These are phyloP conservation scores for Tympanuchus pallidicinctus DNA, from an alignment of 2,113 vertebrate genomes.

Conservation along the genomic window DNA sequence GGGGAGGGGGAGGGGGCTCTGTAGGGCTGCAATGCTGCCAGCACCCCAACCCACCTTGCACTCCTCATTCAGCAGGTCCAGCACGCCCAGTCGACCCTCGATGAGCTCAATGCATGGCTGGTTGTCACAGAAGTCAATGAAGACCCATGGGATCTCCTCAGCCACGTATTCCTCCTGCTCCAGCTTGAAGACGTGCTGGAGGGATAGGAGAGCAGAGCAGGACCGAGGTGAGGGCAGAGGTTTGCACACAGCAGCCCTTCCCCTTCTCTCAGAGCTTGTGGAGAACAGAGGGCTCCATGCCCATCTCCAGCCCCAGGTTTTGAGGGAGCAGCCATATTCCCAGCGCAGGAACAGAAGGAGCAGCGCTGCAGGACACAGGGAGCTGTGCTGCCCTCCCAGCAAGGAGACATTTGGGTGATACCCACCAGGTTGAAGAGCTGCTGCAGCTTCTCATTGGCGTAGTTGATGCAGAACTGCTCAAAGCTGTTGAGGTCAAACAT, in stretches of 20 bases:
- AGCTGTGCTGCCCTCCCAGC: not conserved
- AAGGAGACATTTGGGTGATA: not conserved
- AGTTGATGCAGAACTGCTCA: slow-evolving; percentile 92
- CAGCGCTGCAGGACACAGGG: accelerated
- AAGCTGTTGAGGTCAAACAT: slow-evolving; percentile 86
- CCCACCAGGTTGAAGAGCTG: slow-evolving; percentile 87
- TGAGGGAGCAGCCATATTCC: not conserved
- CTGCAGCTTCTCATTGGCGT: slow-evolving; percentile 89
- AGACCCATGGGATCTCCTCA: slow-evolving; percentile 81
- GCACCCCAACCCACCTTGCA: slow-evolving; percentile 64
- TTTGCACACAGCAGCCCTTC: not conserved
- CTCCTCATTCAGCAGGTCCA: slow-evolving; percentile 85
- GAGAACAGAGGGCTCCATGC: accelerated
- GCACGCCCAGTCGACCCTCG: slow-evolving; percentile 78
- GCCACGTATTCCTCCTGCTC: slow-evolving; percentile 59
- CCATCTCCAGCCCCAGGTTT: not conserved
- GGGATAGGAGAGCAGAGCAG: not conserved
- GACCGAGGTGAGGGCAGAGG: no score
- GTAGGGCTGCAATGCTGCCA: not conserved
- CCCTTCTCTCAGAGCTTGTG: not conserved
- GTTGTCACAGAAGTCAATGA: slow-evolving; percentile 82
- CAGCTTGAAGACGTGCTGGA: slow-evolving; percentile 69
- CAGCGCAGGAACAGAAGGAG: not conserved
- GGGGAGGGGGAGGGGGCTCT: no score
- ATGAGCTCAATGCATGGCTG: slow-evolving; percentile 82